These are phyloP conservation scores for Pygmarrhopalites habei DNA, from an alignment of 1,140 invertebrate species.

Conservation along the genomic window DNA sequence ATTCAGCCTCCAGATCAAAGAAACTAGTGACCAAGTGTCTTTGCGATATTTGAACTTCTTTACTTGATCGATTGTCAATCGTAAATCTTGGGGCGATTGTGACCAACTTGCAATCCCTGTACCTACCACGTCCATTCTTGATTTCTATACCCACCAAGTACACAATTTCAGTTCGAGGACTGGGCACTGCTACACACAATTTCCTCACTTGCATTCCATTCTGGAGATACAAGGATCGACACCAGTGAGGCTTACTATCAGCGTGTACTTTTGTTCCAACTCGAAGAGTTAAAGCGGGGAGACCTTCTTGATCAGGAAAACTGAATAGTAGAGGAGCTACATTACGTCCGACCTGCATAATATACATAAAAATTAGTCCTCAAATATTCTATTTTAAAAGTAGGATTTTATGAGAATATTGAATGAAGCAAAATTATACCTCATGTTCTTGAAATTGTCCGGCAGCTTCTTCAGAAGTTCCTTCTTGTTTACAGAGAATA, in stretches of 20 bases:
- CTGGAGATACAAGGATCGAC: slow-evolving; percentile 70
- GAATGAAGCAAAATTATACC: slow-evolving; percentile 38
- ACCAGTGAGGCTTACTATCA: slow-evolving; percentile 58
- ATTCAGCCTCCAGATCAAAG: slow-evolving; percentile 56
- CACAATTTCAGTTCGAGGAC: slow-evolving; percentile 54
- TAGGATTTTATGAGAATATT: too few relatives aligned
- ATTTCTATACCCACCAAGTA: slow-evolving; percentile 80
- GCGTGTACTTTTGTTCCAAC: slow-evolving; percentile 63
- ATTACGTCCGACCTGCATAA: slow-evolving; percentile 62
- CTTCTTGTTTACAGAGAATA: slow-evolving; percentile 88
- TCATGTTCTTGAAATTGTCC: slow-evolving; percentile 95
- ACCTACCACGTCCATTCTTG: slow-evolving; percentile 75
- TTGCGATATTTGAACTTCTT: slow-evolving; percentile 78
- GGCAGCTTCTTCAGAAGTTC: slow-evolving; percentile 65
- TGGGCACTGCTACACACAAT: slow-evolving; percentile 55
- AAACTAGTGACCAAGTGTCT: slow-evolving; percentile 61
- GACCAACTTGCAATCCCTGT: slow-evolving; percentile 82
- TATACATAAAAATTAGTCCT: slow-evolving; percentile 5
- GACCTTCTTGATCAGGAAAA: slow-evolving; percentile 79
- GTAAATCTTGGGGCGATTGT: slow-evolving; percentile 88
- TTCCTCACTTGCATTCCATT: slow-evolving; percentile 63
- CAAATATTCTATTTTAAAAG: background rate
- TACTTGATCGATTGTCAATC: slow-evolving; percentile 81
- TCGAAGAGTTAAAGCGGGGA: slow-evolving; percentile 55
- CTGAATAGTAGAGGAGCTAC: slow-evolving; percentile 89